Evolutionary conservation across 2,113 vertebrate species (phyloP), one percentile per base, ranked within the genome.

Genomic region (Holacanthus passer): DNA sequence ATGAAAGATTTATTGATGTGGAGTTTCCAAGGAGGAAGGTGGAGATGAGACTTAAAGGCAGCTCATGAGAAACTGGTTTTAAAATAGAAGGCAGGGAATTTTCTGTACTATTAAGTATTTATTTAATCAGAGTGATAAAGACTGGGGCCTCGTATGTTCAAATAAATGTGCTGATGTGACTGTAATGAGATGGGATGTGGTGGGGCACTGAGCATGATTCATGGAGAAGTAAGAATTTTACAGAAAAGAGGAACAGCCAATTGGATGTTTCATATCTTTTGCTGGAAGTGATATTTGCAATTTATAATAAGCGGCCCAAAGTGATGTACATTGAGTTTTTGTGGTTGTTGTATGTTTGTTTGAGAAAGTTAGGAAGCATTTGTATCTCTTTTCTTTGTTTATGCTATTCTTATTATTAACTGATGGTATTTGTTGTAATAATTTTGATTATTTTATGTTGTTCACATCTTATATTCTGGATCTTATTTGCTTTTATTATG

Each of bases 101-200:
- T 29, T 52, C 31, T 35, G 20, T 16, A 37, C 13, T 35, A 19
- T 5, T n/a, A n/a, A 55, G 14, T 45, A 45, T 56, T 10, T 17
- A 17, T 70, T 19, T 12, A 10, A 19, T 24, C 8, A 35, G n/a
- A 24, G 9, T 9, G 52, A 17, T 17, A 45, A 58, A 41, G 37
- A 37, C n/a, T 71, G n/a, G 16, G 20, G 35, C 2, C 14, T 3
- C 2, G 39, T 39, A 27, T 27, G 22, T 39, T 17, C 16, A 48
- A 19, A 47, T 27, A 64, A 53, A 76, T 55, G 24, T 56, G 73
- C 48, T 66, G 48, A 65, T 74, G 58, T 62, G 47, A 12, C 47
- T n/a, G 60, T 22, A 53, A 53, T 37, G 20, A 4, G 27, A 35
- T 19, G 48, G 48, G 11, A 55, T n/a, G 27, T 77, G 37, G 35